Percentiles rank a stretch among this genome's conserved stretches.
phyloP scores from a whole-genome alignment of 1,140 invertebrate genomes.

The Papilio polytes region DNA sequence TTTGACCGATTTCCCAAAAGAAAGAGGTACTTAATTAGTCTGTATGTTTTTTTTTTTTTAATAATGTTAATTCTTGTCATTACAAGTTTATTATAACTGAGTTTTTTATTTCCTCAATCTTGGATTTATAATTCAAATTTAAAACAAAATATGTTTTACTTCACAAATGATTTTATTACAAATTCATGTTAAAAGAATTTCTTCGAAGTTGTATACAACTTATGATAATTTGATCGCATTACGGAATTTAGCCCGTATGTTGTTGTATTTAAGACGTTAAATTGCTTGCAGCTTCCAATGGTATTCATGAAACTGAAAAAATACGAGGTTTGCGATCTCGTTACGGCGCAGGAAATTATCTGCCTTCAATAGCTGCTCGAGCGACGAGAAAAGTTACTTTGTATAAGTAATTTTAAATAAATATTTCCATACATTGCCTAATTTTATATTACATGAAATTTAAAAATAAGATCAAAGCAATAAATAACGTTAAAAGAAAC shows the following conservation, averaged over 20 bases:
- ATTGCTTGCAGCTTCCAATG: not conserved
- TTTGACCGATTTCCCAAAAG: too few relatives aligned
- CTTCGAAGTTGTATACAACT: not conserved
- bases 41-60: too few relatives aligned
- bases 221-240: conserved; percentile 14
- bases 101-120: not conserved
- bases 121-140: not conserved
- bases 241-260: not conserved
- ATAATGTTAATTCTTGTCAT: too few relatives aligned
- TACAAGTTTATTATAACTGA: too few relatives aligned
- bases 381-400: conserved; percentile 5
- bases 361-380: conserved; percentile 42
- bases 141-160: conserved; percentile 1
- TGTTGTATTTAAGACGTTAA: not conserved
- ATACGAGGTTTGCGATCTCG: conserved; percentile 47
- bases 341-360: conserved; percentile 60
- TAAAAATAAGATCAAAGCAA: not conserved
- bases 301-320: conserved; percentile 29
- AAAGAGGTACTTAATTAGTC: too few relatives aligned
- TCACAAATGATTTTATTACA: conserved; percentile 28
- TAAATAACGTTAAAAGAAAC: not conserved
- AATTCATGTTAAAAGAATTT: conserved; percentile 21
- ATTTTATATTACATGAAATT: not conserved
- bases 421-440: not conserved
- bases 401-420: conserved; percentile 20